A percentile compares a stretch with the other conserved stretches of the same genome.
Evolutionary conservation across 2,797 vertebrate species (phyloP).

Genomic region (Chiloscyllium punctatum): DNA sequence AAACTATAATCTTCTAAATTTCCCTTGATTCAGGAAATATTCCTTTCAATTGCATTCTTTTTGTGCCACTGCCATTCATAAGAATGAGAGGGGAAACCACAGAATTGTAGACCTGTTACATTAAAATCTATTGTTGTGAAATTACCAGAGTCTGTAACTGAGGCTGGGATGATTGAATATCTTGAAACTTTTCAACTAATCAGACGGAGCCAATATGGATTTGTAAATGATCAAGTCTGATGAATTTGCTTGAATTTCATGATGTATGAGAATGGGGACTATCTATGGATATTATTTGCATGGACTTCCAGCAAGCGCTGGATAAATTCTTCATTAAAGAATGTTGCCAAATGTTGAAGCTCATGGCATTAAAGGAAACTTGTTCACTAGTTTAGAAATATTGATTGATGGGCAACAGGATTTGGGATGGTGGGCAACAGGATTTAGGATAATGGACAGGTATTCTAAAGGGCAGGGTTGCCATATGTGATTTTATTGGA

Average conservation of each 20-base stretch:
- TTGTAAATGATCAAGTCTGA: background rate
- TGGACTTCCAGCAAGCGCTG: background rate
- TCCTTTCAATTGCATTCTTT: background rate
- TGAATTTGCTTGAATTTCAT: background rate
- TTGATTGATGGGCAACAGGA: background rate
- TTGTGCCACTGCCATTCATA: background rate
- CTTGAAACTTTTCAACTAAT: background rate
- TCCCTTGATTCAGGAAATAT: background rate
- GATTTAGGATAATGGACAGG: background rate
- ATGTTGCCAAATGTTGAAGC: background rate
- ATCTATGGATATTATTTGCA: background rate
- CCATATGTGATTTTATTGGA: background rate
- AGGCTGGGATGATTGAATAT: background rate
- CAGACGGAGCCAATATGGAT: background rate
- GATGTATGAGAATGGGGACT: background rate
- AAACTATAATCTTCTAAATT: background rate
- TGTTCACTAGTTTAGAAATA: background rate
- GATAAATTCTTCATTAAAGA: background rate
- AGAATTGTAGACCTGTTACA: background rate
- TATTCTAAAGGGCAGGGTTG: background rate
- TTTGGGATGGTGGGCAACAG: no score
- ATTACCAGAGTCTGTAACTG: background rate
- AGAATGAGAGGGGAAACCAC: background rate
- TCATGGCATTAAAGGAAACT: background rate
- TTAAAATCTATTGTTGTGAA: background rate